Evolutionary conservation across 2,113 vertebrate species (phyloP).

Genomic region (Microtus oregoni): DNA sequence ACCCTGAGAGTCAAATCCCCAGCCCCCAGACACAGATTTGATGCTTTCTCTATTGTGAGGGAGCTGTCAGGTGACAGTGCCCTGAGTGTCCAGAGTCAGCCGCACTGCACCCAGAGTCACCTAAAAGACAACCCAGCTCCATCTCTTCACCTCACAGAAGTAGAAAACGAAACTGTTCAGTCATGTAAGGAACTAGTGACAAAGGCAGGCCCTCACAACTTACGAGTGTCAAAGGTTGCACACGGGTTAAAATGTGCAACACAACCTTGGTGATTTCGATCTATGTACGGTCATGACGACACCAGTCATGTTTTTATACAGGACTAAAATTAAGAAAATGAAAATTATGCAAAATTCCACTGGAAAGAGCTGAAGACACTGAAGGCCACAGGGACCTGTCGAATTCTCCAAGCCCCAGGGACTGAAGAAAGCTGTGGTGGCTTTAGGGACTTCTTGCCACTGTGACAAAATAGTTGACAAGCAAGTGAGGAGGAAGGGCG

Average conservation of each 20-base stretch:
- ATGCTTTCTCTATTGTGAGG: slow-evolving; percentile 21
- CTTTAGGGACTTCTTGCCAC: neutral
- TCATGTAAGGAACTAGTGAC: neutral
- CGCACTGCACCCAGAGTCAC: neutral
- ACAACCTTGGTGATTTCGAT: neutral
- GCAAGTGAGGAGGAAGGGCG: neutral
- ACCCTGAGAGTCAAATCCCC: neutral
- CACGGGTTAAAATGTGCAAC: neutral
- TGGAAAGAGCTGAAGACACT: neutral
- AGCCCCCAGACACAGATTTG: neutral
- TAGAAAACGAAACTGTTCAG: slow-evolving; percentile 30
- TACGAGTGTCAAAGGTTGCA: neutral
- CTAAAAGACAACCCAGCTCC: neutral
- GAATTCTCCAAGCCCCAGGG: neutral
- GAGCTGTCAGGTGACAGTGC: neutral
- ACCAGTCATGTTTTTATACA: neutral
- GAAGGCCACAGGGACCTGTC: neutral
- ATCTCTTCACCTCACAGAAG: slow-evolving; percentile 34
- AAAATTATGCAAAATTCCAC: neutral
- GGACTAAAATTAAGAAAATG: slow-evolving; percentile 29
- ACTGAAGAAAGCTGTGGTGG: neutral
- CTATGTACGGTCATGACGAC: neutral
- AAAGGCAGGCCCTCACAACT: slow-evolving; percentile 25
- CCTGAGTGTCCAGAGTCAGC: neutral
- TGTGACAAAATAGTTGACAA: neutral